Percentiles rank a stretch among this genome's conserved stretches.
These are phyloP conservation scores for Protobothrops flavoviridis DNA, from an alignment of 2,113 vertebrate genomes.

Conservation along the genomic window DNA sequence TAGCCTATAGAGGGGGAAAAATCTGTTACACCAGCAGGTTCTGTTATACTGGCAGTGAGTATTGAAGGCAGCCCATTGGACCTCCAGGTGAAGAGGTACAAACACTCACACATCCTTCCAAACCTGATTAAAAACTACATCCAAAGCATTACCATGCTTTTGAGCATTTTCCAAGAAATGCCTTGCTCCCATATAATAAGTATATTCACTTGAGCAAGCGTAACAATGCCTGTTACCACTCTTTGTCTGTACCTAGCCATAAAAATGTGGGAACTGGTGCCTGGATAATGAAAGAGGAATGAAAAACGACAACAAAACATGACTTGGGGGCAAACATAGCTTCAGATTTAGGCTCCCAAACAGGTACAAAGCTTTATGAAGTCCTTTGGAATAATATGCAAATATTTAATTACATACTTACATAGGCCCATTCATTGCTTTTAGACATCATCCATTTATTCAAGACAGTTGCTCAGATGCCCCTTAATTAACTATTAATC, in stretches of 20 bases:
- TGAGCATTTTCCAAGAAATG: neutral
- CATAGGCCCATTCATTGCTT: constrained; percentile 13
- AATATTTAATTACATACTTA: neutral
- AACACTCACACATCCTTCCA: neutral
- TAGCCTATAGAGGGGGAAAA: neutral
- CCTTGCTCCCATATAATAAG: neutral
- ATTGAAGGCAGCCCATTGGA: neutral
- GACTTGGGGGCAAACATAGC: neutral
- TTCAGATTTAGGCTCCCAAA: neutral
- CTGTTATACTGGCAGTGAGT: neutral
- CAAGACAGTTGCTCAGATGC: constrained; percentile 21
- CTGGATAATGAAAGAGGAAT: neutral
- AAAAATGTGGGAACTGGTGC: neutral
- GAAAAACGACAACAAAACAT: neutral
- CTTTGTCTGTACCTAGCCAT: neutral
- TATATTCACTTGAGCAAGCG: neutral
- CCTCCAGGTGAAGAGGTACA: neutral
- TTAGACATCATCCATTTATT: constrained; percentile 13
- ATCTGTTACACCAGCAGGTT: neutral
- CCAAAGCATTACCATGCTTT: neutral
- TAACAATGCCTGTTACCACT: neutral
- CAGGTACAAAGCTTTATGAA: neutral
- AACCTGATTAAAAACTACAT: neutral
- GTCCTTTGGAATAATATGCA: neutral
- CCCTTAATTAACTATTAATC: constrained; percentile 25